Evolutionary conservation across 2,888 invertebrate species (phyloP).

Genomic region (Apodemia zela): DNA sequence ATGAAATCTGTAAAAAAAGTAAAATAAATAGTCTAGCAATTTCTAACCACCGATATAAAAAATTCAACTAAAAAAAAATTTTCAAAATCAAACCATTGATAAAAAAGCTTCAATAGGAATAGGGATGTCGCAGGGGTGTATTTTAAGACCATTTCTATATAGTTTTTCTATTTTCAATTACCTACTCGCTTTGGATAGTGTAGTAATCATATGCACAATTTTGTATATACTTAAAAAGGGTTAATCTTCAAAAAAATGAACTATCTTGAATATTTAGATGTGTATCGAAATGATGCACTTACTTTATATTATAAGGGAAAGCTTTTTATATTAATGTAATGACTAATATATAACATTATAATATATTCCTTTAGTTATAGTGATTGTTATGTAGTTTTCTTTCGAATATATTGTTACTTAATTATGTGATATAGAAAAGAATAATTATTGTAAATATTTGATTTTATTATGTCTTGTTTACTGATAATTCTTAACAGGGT

Average conservation of each 20-base stretch:
- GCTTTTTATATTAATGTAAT: not conserved
- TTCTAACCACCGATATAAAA: no score
- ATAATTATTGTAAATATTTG: conserved; percentile 2
- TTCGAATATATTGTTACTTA: conserved; percentile 16
- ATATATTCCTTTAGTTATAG: not conserved
- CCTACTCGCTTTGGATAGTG: no score
- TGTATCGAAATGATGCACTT: not conserved
- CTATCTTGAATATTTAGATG: no score
- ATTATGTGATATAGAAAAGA: conserved; percentile 10
- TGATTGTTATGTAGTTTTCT: not conserved
- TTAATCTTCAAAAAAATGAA: not conserved
- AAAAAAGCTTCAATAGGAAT: not conserved
- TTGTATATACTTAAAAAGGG: no score
- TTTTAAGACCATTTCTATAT: not conserved
- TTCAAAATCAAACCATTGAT: no score
- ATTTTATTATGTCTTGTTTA: not conserved
- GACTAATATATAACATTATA: not conserved
- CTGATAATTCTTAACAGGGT: not conserved
- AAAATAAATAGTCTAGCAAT: no score
- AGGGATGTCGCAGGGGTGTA: not conserved
- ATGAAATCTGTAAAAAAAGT: not conserved
- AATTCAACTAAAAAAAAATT: no score
- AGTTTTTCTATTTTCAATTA: not conserved
- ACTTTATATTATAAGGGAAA: not conserved
- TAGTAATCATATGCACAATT: no score